Conservation (phyloP, 2,888 invertebrate genomes). For the Dioctria linearis region DNA sequence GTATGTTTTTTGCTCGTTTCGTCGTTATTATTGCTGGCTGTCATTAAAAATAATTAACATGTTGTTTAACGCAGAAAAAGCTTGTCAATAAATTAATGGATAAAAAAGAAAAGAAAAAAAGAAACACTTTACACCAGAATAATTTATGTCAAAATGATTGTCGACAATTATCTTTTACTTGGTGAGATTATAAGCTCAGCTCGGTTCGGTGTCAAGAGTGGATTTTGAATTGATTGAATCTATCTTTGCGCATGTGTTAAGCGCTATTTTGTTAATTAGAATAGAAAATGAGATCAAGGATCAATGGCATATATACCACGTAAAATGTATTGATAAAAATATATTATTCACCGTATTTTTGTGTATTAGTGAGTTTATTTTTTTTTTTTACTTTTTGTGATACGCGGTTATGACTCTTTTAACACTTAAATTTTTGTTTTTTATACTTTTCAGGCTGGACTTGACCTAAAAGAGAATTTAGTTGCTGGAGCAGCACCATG, state of each 20-base stretch:
- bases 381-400: conserved; percentile 37
- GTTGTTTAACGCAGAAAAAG: conserved; percentile 56
- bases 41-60: conserved; percentile 60
- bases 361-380: conserved; percentile 16
- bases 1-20: conserved; percentile 23
- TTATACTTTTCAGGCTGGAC: conserved; percentile 78
- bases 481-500: conserved; percentile 86
- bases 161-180: conserved; percentile 31
- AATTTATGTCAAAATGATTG: conserved; percentile 52
- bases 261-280: background rate
- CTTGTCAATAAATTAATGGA: conserved; percentile 49
- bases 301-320: conserved; percentile 37
- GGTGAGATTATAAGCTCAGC: background rate
- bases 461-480: conserved; percentile 91
- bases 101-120: conserved; percentile 14
- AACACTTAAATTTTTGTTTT: background rate
- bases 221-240: background rate
- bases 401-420: conserved; percentile 23
- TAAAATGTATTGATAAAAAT: conserved; percentile 36
- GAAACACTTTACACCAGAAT: conserved; percentile 28
- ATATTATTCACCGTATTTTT: too few species aligned
- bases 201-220: background rate
- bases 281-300: conserved; percentile 53
- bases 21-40: conserved; percentile 47
- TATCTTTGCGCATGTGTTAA: background rate